Percentiles rank a stretch among this genome's conserved stretches.
phyloP scores from a whole-genome alignment of 2,888 invertebrate species.

The Tuta absoluta region DNA sequence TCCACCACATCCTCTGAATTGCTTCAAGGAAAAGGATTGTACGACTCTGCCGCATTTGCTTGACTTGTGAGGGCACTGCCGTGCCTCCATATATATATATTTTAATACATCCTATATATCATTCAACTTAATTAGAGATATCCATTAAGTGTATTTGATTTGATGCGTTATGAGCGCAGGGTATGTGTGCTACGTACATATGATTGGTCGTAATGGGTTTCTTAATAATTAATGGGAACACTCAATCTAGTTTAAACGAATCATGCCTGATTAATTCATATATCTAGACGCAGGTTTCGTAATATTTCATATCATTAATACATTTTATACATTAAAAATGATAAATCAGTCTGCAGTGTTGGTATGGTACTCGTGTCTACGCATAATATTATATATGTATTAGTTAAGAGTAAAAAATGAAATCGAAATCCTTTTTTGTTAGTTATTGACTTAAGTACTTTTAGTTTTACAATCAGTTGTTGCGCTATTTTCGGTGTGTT shows the following conservation, averaged over 20 bases:
- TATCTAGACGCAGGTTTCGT: background rate
- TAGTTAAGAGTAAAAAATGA: too few species aligned
- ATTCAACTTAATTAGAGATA: conserved; percentile 25
- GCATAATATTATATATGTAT: too few species aligned
- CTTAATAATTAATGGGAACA: conserved; percentile 27
- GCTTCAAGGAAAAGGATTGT: too few species aligned
- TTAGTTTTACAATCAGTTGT: too few species aligned
- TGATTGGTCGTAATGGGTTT: conserved; percentile 26
- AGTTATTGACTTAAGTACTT: too few species aligned
- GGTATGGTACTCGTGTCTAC: too few species aligned
- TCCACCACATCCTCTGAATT: too few species aligned
- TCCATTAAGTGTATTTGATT: conserved; percentile 31
- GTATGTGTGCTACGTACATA: conserved; percentile 18
- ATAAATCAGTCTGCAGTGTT: background rate
- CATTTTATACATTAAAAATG: background rate
- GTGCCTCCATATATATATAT: background rate
- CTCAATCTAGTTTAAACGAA: conserved; percentile 10
- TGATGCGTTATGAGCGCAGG: conserved; percentile 23
- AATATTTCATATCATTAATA: background rate
- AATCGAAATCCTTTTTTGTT: too few species aligned
- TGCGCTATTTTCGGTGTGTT: too few species aligned
- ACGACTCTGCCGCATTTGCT: too few species aligned
- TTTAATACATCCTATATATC: background rate
- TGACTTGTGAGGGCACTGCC: too few species aligned
- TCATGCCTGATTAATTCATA: conserved; percentile 19